Conservation (phyloP, 2,888 invertebrate genomes). For the Diaperis boleti region DNA sequence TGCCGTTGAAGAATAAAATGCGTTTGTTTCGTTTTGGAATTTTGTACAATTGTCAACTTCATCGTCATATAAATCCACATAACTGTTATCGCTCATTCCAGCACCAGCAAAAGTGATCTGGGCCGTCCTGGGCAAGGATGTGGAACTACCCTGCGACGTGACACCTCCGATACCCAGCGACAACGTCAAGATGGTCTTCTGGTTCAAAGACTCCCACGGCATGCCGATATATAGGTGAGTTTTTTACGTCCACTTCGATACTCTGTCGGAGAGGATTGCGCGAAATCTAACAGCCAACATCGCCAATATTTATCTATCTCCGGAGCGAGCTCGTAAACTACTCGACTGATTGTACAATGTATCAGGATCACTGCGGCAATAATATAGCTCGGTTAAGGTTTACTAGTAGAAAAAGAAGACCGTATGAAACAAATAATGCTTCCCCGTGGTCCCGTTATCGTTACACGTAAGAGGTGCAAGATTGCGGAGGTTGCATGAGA, state of each 20-base stretch:
- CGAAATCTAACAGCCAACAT: constrained; percentile 15
- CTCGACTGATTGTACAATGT: constrained; percentile 26
- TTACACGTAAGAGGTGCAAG: neutral
- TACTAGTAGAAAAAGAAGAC: neutral
- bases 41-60: too few relatives aligned
- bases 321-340: constrained; percentile 9
- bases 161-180: constrained; percentile 78
- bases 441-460: neutral
- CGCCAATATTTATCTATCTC: constrained; percentile 22
- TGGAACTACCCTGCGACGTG: constrained; percentile 87
- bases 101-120: constrained; percentile 78
- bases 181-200: constrained; percentile 84
- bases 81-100: too few relatives aligned
- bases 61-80: too few relatives aligned
- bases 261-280: constrained; percentile 17
- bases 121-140: constrained; percentile 82
- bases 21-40: too few relatives aligned
- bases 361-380: constrained; percentile 19
- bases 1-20: too few relatives aligned
- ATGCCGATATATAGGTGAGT: constrained; percentile 89
- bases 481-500: too few relatives aligned
- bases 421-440: neutral
- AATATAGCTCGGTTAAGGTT: constrained; percentile 1
- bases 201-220: constrained; percentile 88
- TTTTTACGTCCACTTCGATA: constrained; percentile 6